These are phyloP conservation scores for Neolamprologus longior DNA, from an alignment of 2,113 vertebrate genomes.

Conservation along the genomic window DNA sequence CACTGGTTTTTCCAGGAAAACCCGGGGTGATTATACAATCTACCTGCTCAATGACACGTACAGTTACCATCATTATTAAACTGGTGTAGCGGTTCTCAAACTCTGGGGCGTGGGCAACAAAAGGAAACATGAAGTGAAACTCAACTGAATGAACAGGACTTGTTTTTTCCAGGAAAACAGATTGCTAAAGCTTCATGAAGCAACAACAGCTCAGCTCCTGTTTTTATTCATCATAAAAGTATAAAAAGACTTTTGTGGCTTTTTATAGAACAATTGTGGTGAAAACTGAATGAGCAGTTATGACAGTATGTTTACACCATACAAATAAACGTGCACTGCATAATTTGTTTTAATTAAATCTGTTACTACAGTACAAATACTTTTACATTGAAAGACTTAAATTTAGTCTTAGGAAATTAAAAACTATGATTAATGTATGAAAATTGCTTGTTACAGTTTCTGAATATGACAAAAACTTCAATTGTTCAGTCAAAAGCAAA, in stretches of 20 bases:
- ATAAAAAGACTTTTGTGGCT: neutral
- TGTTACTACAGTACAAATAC: neutral
- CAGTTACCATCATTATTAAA: neutral
- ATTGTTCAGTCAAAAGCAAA: neutral
- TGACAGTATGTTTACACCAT: neutral
- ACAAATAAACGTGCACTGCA: accelerated
- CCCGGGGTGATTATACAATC: accelerated
- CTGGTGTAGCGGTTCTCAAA: neutral
- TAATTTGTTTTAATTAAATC: neutral
- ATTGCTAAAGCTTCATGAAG: neutral
- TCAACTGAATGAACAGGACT: neutral
- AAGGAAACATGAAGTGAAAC: neutral
- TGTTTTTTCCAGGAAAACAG: neutral
- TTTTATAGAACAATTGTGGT: neutral
- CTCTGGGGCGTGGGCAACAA: neutral
- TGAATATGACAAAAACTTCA: neutral
- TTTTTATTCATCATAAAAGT: neutral
- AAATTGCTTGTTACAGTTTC: neutral
- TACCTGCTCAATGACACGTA: accelerated
- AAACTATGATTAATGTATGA: neutral
- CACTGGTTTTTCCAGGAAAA: neutral
- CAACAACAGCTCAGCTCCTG: neutral
- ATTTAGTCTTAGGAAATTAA: neutral
- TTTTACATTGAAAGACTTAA: neutral
- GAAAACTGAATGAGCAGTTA: neutral